phyloP scores from a whole-genome alignment of 2,113 vertebrate genomes.

The Tretioscincus oriximinensis region DNA sequence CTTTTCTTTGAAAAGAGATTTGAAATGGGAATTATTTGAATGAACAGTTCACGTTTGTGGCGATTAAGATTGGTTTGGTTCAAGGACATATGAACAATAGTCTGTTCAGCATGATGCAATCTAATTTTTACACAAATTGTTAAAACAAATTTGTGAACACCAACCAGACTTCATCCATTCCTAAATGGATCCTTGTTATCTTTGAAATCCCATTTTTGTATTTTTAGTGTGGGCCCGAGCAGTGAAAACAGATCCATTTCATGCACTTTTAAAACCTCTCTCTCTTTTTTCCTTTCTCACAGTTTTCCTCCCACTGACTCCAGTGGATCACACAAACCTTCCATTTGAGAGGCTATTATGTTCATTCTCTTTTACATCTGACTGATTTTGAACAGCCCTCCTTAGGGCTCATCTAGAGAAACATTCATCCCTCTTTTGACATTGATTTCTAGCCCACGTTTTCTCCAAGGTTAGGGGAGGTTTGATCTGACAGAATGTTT shows the following conservation, averaged over 20 bases:
- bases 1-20: too few relatives aligned
- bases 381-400: not conserved
- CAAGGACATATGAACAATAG: too few relatives aligned
- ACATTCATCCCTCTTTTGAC: not conserved
- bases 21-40: too few relatives aligned
- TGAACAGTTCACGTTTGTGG: too few relatives aligned
- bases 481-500: not conserved
- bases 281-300: not conserved
- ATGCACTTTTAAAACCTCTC: not conserved
- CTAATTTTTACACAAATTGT: too few relatives aligned
- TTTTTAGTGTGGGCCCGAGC: not conserved
- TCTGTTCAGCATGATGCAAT: too few relatives aligned
- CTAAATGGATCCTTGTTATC: not conserved
- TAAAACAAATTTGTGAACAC: too few relatives aligned
- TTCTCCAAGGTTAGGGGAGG: not conserved
- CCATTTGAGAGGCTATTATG: slow-evolving; percentile 6
- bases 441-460: slow-evolving; percentile 4
- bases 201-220: not conserved
- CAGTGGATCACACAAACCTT: not conserved
- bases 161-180: too few relatives aligned
- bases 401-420: slow-evolving; percentile 4
- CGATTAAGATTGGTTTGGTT: too few relatives aligned
- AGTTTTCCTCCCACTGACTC: not conserved
- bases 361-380: slow-evolving; percentile 3
- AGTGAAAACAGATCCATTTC: not conserved